These are phyloP conservation scores for Coluber constrictor DNA, from an alignment of 2,797 vertebrate genomes.

Conservation along the genomic window DNA sequence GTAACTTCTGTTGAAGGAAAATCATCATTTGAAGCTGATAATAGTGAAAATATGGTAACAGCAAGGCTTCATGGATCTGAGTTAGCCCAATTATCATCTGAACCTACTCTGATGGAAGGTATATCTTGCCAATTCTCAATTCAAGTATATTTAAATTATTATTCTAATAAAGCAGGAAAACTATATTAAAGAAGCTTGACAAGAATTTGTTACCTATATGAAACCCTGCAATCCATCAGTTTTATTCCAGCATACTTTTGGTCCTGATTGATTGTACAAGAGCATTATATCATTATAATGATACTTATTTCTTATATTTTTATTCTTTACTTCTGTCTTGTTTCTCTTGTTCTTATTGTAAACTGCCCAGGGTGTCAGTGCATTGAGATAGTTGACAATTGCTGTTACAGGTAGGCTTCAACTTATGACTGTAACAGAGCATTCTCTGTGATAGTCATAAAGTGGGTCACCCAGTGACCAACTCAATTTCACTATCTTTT, in stretches of 20 bases:
- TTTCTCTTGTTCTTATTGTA: background rate
- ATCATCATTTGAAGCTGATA: conserved; percentile 25
- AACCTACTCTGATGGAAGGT: conserved; percentile 51
- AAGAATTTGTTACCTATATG: background rate
- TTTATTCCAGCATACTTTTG: background rate
- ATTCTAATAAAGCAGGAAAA: background rate
- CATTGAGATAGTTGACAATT: background rate
- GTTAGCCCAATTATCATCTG: conserved; percentile 4
- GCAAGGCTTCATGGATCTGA: conserved; percentile 21
- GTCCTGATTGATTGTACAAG: background rate
- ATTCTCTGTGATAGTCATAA: background rate
- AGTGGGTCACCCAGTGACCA: background rate
- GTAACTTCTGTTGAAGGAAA: conserved; percentile 30
- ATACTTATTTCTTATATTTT: background rate
- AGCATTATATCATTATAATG: background rate
- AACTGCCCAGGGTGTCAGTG: background rate
- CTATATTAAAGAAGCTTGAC: background rate
- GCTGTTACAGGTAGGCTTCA: background rate
- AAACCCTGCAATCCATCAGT: background rate
- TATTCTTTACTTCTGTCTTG: background rate
- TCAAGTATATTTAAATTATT: background rate
- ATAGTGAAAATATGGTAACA: conserved; percentile 15
- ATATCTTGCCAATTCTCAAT: conserved; percentile 29
- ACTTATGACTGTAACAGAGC: background rate
- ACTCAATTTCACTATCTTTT: background rate